phyloP scores from a whole-genome alignment of 2,797 vertebrate species.

The Hippocampus kuda region DNA sequence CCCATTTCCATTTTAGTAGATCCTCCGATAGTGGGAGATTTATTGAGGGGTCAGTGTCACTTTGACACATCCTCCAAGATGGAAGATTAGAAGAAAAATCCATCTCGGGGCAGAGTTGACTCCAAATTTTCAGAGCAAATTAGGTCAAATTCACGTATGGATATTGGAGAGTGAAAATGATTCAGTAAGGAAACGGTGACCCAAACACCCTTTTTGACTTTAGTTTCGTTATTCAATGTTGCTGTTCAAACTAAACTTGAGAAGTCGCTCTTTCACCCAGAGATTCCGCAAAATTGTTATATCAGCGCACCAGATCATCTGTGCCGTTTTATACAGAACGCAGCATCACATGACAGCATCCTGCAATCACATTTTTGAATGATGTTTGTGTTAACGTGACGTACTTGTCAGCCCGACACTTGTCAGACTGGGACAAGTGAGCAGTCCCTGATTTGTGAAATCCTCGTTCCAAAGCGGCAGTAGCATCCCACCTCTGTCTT shows the following conservation, averaged over 20 bases:
- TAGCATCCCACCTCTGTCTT: too few relatives aligned
- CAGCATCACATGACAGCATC: not conserved
- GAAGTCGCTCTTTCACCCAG: too few relatives aligned
- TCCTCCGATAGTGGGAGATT: conserved; percentile 32
- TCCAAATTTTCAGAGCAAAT: conserved; percentile 38
- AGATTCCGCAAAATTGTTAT: too few relatives aligned
- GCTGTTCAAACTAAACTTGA: not conserved
- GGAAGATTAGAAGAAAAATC: conserved; percentile 35
- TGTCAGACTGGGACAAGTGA: not conserved
- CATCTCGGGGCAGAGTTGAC: conserved; percentile 31
- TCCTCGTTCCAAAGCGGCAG: not conserved
- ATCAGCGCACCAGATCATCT: too few relatives aligned
- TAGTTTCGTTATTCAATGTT: not conserved
- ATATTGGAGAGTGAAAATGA: conserved; percentile 28
- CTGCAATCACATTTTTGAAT: not conserved
- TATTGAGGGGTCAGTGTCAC: conserved; percentile 46
- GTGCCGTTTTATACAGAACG: too few relatives aligned
- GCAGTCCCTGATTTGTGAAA: not conserved
- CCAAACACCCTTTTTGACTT: conserved; percentile 21
- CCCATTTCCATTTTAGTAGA: conserved; percentile 31
- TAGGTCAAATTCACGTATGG: conserved; percentile 19
- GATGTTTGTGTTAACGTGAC: not conserved
- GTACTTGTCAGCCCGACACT: not conserved
- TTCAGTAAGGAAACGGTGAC: conserved; percentile 34
- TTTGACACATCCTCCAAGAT: conserved; percentile 47